These are phyloP conservation scores for Teinopalpus imperialis DNA, from an alignment of 2,888 invertebrate genomes.

Conservation along the genomic window DNA sequence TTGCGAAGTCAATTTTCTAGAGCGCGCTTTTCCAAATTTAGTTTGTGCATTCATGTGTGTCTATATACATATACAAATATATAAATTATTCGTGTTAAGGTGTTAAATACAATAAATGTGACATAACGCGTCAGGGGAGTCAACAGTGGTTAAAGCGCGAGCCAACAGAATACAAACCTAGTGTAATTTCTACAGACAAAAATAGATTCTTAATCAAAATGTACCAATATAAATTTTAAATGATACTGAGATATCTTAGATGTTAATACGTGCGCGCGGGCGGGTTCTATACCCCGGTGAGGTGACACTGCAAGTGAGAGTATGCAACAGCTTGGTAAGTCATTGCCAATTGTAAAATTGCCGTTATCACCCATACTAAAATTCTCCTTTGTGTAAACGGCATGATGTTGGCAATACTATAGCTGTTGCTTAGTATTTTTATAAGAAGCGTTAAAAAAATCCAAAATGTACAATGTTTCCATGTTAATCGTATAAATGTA, in stretches of 20 bases:
- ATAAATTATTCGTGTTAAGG: conserved; percentile 70
- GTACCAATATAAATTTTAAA: conserved; percentile 85
- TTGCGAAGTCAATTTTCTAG: conserved; percentile 60
- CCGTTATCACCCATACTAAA: conserved; percentile 20
- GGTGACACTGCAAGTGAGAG: conserved; percentile 2
- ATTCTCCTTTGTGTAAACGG: background rate
- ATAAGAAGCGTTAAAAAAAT: conserved; percentile 28
- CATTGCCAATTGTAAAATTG: conserved; percentile 32
- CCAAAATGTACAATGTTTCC: conserved; percentile 20
- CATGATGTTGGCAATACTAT: conserved; percentile 19
- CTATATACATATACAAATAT: conserved; percentile 58
- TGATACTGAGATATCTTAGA: conserved; percentile 72
- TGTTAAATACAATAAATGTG: conserved; percentile 71
- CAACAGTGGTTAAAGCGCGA: conserved; percentile 66
- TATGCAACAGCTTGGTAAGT: conserved; percentile 32
- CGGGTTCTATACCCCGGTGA: conserved; percentile 32
- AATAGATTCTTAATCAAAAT: conserved; percentile 86
- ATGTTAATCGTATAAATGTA: conserved; percentile 19
- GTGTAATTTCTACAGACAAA: conserved; percentile 82
- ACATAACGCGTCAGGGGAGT: conserved; percentile 62
- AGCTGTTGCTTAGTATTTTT: conserved; percentile 30
- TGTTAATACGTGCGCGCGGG: conserved; percentile 62
- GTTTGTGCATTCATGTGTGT: conserved; percentile 64
- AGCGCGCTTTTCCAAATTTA: conserved; percentile 61
- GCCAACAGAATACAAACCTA: conserved; percentile 62